Conservation (phyloP, 2,797 vertebrate genomes). For the Lophius americanus region DNA sequence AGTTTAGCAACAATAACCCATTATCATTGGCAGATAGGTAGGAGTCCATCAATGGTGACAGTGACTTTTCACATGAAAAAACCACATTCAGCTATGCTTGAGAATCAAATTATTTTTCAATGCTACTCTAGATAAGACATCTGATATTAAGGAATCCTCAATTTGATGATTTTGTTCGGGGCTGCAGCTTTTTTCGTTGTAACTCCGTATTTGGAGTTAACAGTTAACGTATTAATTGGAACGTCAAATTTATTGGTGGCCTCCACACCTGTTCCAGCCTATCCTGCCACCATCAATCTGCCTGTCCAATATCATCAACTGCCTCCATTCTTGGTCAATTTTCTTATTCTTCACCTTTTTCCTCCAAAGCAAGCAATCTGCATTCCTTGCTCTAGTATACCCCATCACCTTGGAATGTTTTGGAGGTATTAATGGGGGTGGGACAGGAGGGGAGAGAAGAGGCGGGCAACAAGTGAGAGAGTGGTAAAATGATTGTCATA, state of each 20-base stretch:
- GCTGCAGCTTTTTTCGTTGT: background rate
- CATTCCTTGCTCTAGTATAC: constrained; percentile 72
- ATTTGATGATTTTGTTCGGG: background rate
- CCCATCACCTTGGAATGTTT: constrained; percentile 65
- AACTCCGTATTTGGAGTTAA: background rate
- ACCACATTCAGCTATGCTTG: background rate
- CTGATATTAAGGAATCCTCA: too few species aligned
- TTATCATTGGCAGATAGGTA: too few species aligned
- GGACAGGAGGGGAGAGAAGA: constrained; percentile 21
- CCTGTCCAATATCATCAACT: constrained; percentile 19
- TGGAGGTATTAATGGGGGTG: constrained; percentile 48
- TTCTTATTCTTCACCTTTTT: constrained; percentile 38
- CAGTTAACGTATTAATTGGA: background rate
- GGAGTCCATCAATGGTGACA: background rate
- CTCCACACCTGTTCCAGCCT: background rate
- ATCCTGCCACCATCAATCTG: constrained; percentile 30
- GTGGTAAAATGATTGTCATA: constrained; percentile 18
- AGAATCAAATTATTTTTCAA: background rate
- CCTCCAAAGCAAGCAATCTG: constrained; percentile 46
- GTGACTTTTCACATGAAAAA: background rate
- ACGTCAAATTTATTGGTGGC: background rate
- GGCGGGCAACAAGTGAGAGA: constrained; percentile 43
- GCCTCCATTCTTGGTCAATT: constrained; percentile 22
- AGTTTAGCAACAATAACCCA: too few species aligned
- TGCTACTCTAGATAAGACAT: too few species aligned